phyloP scores from a whole-genome alignment of 2,113 vertebrate genomes.

The Spermophilus dauricus region DNA sequence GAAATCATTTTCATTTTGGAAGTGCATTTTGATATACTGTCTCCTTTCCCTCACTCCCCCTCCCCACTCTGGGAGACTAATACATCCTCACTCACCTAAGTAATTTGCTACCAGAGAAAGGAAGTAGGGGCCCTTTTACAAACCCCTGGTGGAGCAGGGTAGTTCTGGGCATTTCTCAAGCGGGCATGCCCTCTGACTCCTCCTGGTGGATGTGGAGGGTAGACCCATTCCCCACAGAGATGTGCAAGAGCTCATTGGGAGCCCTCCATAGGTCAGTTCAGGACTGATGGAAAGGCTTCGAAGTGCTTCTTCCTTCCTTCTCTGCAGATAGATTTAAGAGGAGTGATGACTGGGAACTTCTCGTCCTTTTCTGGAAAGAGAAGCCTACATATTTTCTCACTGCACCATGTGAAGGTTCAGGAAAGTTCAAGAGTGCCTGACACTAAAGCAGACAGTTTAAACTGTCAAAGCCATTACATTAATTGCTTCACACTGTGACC shows the following conservation, averaged over 20 bases:
- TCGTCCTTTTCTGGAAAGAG: not conserved
- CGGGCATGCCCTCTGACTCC: not conserved
- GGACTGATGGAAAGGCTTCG: not conserved
- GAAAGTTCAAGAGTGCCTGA: not conserved
- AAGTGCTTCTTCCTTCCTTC: not conserved
- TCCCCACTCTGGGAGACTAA: not conserved
- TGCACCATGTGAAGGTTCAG: not conserved
- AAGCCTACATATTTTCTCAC: not conserved
- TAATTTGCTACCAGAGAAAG: not conserved
- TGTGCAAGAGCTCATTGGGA: not conserved
- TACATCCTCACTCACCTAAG: slow-evolving; percentile 29
- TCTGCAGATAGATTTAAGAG: not conserved
- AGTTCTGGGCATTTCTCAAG: not conserved
- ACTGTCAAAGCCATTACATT: not conserved
- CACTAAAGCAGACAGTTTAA: not conserved
- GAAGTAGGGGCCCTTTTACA: not conserved
- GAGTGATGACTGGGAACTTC: not conserved
- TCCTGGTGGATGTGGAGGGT: slow-evolving; percentile 36
- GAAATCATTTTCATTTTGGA: slow-evolving; percentile 73
- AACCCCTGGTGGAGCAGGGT: not conserved
- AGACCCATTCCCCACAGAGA: not conserved
- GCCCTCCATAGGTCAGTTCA: not conserved
- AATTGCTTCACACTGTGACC: not conserved
- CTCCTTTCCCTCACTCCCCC: not conserved
- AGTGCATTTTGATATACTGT: slow-evolving; percentile 52